A percentile compares a stretch with the other conserved stretches of the same genome.
phyloP scores from a whole-genome alignment of 1,140 invertebrate genomes.

The Apis laboriosa region DNA sequence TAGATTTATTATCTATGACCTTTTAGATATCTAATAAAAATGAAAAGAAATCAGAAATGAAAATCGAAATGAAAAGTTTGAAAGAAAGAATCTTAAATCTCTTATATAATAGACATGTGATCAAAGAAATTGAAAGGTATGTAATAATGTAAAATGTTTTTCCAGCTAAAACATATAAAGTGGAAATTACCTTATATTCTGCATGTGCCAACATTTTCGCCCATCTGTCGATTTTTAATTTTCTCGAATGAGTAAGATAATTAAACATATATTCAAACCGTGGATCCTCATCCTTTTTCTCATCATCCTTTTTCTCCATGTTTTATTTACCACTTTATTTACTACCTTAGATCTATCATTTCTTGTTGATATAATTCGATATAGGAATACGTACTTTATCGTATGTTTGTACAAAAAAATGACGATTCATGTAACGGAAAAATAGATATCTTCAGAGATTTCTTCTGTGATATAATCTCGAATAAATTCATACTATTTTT shows the following conservation, averaged over 20 bases:
- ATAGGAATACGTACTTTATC: too few relatives aligned
- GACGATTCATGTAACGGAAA: neutral
- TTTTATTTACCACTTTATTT: neutral
- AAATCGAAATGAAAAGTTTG: neutral
- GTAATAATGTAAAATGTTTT: neutral
- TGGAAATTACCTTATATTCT: constrained; percentile 82
- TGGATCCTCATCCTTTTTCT: constrained; percentile 69
- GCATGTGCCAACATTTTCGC: constrained; percentile 87
- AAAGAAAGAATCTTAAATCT: neutral
- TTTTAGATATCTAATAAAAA: neutral
- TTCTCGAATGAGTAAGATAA: constrained; percentile 70
- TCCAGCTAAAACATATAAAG: neutral
- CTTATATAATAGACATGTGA: neutral
- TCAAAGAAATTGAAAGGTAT: neutral
- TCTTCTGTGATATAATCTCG: neutral
- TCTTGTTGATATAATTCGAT: neutral
- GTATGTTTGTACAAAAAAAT: constrained; percentile 8
- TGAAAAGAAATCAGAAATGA: neutral
- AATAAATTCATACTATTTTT: neutral
- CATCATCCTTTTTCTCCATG: constrained; percentile 67
- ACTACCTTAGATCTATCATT: neutral
- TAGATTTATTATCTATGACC: neutral
- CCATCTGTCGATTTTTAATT: constrained; percentile 89
- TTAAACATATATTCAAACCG: constrained; percentile 73
- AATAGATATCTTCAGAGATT: neutral